phyloP scores from a whole-genome alignment of 2,797 vertebrate genomes.

The Oreochromis mossambicus region DNA sequence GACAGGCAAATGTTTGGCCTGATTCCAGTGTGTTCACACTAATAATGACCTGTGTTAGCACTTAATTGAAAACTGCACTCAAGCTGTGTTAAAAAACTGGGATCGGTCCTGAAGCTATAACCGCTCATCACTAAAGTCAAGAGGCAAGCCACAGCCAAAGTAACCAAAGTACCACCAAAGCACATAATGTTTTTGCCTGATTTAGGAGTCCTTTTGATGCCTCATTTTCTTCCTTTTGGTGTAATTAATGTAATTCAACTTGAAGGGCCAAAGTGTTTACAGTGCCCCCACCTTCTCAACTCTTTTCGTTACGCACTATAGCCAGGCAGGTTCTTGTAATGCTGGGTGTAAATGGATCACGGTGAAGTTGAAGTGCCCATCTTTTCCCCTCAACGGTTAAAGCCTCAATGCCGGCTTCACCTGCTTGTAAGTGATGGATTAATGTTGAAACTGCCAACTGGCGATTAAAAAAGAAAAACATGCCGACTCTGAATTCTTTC shows the following conservation, averaged over 20 bases:
- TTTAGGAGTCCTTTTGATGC: neutral
- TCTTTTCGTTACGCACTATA: neutral
- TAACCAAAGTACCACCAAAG: neutral
- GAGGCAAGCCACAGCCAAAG: slow-evolving; percentile 5
- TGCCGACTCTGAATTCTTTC: neutral
- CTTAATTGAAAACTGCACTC: neutral
- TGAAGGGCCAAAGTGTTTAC: neutral
- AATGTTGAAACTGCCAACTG: neutral
- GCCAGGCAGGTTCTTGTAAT: neutral
- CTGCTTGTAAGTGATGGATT: neutral
- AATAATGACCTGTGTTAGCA: neutral
- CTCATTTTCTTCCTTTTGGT: neutral
- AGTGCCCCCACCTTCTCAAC: neutral
- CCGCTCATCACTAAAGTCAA: neutral
- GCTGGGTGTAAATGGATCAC: neutral
- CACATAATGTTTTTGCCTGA: neutral
- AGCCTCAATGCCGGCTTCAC: neutral
- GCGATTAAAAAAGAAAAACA: neutral
- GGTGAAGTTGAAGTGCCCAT: neutral
- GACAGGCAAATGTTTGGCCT: neutral
- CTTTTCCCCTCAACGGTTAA: neutral
- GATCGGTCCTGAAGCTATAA: neutral
- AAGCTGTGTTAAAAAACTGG: neutral
- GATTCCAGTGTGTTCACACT: neutral
- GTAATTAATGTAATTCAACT: slow-evolving; percentile 38